Percentiles rank a stretch among this genome's conserved stretches.
phyloP scores from a whole-genome alignment of 2,113 vertebrate species.

The Epinephelus moara region DNA sequence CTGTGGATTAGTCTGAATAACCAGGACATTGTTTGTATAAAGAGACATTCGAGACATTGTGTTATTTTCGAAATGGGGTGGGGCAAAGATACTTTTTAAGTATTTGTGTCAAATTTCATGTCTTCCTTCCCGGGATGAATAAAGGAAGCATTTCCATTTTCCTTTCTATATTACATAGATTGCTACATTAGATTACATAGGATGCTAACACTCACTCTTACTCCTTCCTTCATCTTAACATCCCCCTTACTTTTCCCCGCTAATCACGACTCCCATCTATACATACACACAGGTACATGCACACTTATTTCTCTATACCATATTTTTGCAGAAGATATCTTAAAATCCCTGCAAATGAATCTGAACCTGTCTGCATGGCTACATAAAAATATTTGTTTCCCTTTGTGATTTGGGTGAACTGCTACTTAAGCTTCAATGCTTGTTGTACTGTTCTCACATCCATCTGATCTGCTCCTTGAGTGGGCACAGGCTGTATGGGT shows the following conservation, averaged over 20 bases:
- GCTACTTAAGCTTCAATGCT: not conserved
- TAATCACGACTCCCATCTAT: not conserved
- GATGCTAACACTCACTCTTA: too few relatives aligned
- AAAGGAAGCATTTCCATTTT: not conserved
- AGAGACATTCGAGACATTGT: too few relatives aligned
- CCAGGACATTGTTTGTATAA: conserved; percentile 2
- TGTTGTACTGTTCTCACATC: not conserved
- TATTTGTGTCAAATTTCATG: not conserved
- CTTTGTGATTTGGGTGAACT: not conserved
- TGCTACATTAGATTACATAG: too few relatives aligned
- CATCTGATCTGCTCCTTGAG: not conserved
- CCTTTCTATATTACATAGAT: too few relatives aligned
- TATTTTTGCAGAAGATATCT: not conserved
- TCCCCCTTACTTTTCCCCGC: too few relatives aligned
- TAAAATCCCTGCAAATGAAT: conserved; percentile 1
- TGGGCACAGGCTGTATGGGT: conserved; percentile 25
- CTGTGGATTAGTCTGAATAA: not conserved
- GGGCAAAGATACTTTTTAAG: not conserved
- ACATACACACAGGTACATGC: not conserved
- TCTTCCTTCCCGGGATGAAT: not conserved
- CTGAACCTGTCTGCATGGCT: conserved; percentile 6
- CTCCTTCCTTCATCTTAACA: too few relatives aligned
- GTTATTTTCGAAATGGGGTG: not conserved
- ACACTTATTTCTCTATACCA: not conserved
- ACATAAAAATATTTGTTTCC: not conserved